These are phyloP conservation scores for Lymantria monacha DNA, from an alignment of 2,888 invertebrate genomes.

Conservation along the genomic window DNA sequence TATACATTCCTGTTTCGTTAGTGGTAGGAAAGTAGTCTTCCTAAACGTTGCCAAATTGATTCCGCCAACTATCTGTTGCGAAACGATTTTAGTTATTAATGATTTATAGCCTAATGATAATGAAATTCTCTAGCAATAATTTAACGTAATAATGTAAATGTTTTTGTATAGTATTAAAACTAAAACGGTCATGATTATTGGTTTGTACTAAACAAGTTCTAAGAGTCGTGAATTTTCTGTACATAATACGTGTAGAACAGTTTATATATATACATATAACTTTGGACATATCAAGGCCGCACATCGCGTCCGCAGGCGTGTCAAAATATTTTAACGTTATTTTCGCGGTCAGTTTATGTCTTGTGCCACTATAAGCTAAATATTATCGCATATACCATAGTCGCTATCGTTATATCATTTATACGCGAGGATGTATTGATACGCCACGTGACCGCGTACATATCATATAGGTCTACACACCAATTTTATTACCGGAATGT, in stretches of 20 bases:
- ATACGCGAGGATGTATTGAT: conserved; percentile 10
- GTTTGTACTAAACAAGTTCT: conserved; percentile 52
- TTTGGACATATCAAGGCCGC: conserved; percentile 59
- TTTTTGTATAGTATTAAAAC: conserved; percentile 78
- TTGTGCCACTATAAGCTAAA: neutral
- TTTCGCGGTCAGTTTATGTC: neutral
- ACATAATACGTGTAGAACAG: conserved; percentile 52
- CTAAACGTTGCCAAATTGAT: conserved; percentile 80
- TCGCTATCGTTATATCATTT: neutral
- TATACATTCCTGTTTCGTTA: conserved; percentile 79
- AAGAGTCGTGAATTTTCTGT: conserved; percentile 57
- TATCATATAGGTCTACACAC: conserved; percentile 51
- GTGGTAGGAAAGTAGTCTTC: conserved; percentile 81
- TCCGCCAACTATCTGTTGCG: conserved; percentile 78
- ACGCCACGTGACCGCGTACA: conserved; percentile 33
- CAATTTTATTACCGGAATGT: conserved; percentile 43
- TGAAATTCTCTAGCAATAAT: conserved; percentile 80
- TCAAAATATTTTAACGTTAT: conserved; percentile 39
- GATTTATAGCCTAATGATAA: conserved; percentile 72
- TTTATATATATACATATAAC: conserved; percentile 41
- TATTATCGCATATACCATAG: neutral
- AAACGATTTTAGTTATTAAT: conserved; percentile 69
- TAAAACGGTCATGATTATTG: conserved; percentile 54
- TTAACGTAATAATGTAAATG: conserved; percentile 77
- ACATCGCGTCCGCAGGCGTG: conserved; percentile 38